Evolutionary conservation across 2,888 invertebrate species (phyloP).

Genomic region (Drosophila bunnanda): DNA sequence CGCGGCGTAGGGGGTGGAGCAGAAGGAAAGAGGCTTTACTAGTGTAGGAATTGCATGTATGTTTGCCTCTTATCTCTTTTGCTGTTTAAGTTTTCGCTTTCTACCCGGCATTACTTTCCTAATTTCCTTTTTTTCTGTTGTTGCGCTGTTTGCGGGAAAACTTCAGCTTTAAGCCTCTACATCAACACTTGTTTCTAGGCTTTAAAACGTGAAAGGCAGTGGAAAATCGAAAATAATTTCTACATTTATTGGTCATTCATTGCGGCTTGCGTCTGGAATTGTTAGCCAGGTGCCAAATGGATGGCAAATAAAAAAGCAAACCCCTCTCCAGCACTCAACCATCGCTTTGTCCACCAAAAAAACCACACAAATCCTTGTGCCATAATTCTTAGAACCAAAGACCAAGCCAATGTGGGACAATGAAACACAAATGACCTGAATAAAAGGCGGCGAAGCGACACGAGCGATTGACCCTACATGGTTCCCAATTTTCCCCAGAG

Average conservation of each 20-base stretch:
- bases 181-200: not conserved
- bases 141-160: slow-evolving; percentile 8
- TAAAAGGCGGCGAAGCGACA: slow-evolving; percentile 43
- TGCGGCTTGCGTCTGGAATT: slow-evolving; percentile 43
- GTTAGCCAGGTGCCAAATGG: slow-evolving; percentile 63
- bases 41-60: slow-evolving; percentile 44
- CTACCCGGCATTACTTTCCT: slow-evolving; percentile 51
- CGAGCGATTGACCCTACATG: slow-evolving; percentile 54
- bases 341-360: not conserved
- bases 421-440: slow-evolving; percentile 70
- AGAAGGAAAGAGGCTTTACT: slow-evolving; percentile 17
- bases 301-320: slow-evolving; percentile 63
- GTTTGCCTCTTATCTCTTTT: slow-evolving; percentile 63
- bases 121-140: slow-evolving; percentile 36
- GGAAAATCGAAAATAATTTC: slow-evolving; percentile 40
- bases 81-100: slow-evolving; percentile 71
- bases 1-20: not conserved
- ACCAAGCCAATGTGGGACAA: slow-evolving; percentile 54
- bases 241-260: slow-evolving; percentile 63
- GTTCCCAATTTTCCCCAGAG: not conserved
- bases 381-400: slow-evolving; percentile 49
- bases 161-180: slow-evolving; percentile 49
- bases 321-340: slow-evolving; percentile 7
- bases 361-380: slow-evolving; percentile 16
- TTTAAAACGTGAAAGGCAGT: not conserved